These are phyloP conservation scores for Enteromius afrohamiltoni DNA, from an alignment of 2,797 vertebrate genomes.

Conservation along the genomic window DNA sequence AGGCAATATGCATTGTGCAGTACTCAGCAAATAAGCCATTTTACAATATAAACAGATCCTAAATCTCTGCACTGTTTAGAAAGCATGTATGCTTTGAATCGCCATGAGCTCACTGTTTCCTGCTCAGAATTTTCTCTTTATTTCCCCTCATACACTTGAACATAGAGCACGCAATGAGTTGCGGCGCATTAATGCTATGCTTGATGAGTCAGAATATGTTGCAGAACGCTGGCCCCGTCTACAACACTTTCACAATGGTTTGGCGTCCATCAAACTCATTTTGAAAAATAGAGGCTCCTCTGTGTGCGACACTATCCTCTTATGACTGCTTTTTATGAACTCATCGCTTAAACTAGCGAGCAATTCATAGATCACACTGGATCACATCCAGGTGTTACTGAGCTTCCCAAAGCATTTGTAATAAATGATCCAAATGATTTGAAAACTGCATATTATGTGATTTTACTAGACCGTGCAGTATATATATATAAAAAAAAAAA, in stretches of 20 bases:
- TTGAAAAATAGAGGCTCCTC: slow-evolving; percentile 54
- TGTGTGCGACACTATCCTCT: slow-evolving; percentile 52
- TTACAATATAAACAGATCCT: neutral
- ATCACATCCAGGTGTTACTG: slow-evolving; percentile 5
- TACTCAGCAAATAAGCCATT: neutral
- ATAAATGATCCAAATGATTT: slow-evolving; percentile 5
- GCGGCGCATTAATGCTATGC: slow-evolving; percentile 77
- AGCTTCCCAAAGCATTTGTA: slow-evolving; percentile 32
- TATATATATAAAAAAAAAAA: neutral
- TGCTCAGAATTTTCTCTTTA: slow-evolving; percentile 66
- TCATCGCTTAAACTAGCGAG: slow-evolving; percentile 51
- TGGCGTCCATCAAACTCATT: slow-evolving; percentile 52
- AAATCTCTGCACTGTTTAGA: slow-evolving; percentile 29
- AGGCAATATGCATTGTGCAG: neutral
- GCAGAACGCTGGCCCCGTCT: slow-evolving; percentile 74
- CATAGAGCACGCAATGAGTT: slow-evolving; percentile 81
- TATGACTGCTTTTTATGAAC: slow-evolving; percentile 60
- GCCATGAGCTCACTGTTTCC: slow-evolving; percentile 50
- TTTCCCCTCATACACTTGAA: slow-evolving; percentile 67
- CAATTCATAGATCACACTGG: slow-evolving; percentile 34
- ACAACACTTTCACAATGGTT: slow-evolving; percentile 62
- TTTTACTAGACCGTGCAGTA: neutral
- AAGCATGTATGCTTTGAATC: neutral
- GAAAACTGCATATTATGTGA: slow-evolving; percentile 6
- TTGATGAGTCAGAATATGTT: slow-evolving; percentile 76